Base-by-base conservation (phyloP, 1,140 invertebrate species). In the Patella vulgata region DNA sequence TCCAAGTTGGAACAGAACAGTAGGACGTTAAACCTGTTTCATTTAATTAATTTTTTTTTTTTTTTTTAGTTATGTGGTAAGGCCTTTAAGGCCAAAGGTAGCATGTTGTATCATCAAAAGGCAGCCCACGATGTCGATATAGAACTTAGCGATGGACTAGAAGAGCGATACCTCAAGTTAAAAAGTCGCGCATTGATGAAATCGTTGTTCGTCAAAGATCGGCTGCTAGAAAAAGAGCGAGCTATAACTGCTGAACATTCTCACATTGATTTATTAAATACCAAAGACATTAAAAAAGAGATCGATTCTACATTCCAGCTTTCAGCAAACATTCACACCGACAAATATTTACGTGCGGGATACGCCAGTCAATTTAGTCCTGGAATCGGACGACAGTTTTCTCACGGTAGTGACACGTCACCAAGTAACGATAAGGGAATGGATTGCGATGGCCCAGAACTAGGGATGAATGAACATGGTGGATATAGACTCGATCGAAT, bases 71-170 rank as follows among this genome's bases (percentile, higher is more conserved):
- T 66, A 17, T 74, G 72, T 71, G 67, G 63, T 27, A 74, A 74
- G 67, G 65, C 68, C 59, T 74, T 74, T 66, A 59, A 68, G 50
- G 71, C 71, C 25, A 74, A 74, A 60, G 66, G 75, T 43, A 78
- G 74, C 39, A 71, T 79, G 66, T 64, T 73, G 12, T 79, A 81
- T 61, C 81, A 82, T 54, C 71, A 72, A 51, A 78, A 77, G 21
- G 74, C 75, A 12, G 63, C 75, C 3, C 80, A 82, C 66, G 71
- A 73, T 36, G 56, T 79, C 9, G 66, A 79, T 44, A 61, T 82
- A 14, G 75, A 78, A 31, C 67, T 80, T 0, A 79, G 76, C 64
- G 75, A 78, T 3, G 76, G 77, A 17, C 67, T 79, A 17, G 71
- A 79, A 56, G 78, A 80, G 47, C 71, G 78, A 12, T 80, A 76